Conservation (phyloP, 2,888 invertebrate species). For the Cheilosia impressa region DNA sequence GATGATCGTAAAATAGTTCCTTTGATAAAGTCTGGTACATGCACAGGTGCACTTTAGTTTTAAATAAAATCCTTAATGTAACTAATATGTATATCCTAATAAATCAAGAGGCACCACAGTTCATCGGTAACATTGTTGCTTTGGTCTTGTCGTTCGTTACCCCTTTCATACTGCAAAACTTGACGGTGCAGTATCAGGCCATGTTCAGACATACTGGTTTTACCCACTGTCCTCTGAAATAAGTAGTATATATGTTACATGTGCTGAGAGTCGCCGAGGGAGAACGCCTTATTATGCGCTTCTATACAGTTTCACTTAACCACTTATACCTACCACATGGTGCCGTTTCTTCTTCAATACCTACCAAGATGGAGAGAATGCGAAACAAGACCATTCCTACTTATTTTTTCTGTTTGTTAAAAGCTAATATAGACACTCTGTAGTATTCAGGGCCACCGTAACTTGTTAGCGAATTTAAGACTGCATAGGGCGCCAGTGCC, state of each 20-base stretch:
- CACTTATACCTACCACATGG: conserved; percentile 2
- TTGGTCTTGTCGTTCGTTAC: not conserved
- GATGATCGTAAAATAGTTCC: too few species aligned
- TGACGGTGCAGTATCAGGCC: conserved; percentile 5
- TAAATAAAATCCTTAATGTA: not conserved
- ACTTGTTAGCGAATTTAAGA: too few species aligned
- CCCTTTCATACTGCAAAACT: conserved; percentile 1
- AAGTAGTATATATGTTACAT: not conserved
- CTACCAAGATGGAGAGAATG: not conserved
- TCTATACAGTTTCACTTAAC: conserved; percentile 8
- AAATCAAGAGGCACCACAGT: not conserved
- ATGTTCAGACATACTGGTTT: conserved; percentile 3
- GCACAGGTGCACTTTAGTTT: too few species aligned
- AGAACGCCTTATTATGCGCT: conserved; percentile 13
- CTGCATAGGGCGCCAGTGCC: too few species aligned
- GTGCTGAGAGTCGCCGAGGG: not conserved
- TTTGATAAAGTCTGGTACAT: too few species aligned
- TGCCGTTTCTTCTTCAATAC: conserved; percentile 10
- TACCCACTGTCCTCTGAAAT: not conserved
- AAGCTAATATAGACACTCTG: too few species aligned
- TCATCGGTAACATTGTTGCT: not conserved
- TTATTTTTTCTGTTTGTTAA: too few species aligned
- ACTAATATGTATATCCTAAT: not conserved
- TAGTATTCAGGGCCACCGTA: too few species aligned
- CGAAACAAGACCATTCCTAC: too few species aligned